These are phyloP conservation scores for Choloepus didactylus DNA, from an alignment of 2,797 vertebrate genomes.

Conservation along the genomic window DNA sequence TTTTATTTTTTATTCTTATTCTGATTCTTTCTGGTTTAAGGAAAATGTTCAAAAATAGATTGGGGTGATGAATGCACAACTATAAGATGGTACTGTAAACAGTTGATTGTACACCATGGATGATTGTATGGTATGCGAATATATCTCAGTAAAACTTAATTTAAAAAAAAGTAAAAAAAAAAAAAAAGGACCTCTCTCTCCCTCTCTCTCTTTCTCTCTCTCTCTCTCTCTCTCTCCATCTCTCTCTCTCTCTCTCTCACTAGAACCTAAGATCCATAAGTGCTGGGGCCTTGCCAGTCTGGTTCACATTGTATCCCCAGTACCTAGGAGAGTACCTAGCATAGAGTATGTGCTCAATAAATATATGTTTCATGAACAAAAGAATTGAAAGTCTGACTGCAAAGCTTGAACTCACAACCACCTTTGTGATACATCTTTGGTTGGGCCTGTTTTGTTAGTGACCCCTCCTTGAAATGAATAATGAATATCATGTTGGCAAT, in stretches of 20 bases:
- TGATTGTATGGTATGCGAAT: no score
- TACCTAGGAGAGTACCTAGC: background rate
- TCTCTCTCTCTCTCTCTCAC: background rate
- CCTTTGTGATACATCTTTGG: background rate
- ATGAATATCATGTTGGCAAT: background rate
- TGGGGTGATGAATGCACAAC: no score
- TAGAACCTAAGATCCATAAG: background rate
- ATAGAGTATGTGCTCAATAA: background rate
- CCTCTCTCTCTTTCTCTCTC: background rate
- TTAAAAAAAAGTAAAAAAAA: no score
- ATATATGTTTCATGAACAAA: constrained; percentile 9
- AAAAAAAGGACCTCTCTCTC: background rate
- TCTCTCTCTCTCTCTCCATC: background rate
- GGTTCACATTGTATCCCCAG: background rate
- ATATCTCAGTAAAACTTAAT: no score
- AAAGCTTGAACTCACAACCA: background rate
- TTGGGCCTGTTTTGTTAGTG: background rate
- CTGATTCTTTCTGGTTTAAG: no score
- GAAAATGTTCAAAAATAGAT: no score
- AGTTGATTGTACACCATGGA: no score
- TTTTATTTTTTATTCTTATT: no score
- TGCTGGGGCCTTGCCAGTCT: background rate
- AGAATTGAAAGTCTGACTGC: background rate
- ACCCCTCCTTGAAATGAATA: background rate
- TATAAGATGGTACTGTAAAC: no score